A percentile compares a stretch with the other conserved stretches of the same genome.
phyloP scores from a whole-genome alignment of 2,888 invertebrate genomes.

The Thereva unica region DNA sequence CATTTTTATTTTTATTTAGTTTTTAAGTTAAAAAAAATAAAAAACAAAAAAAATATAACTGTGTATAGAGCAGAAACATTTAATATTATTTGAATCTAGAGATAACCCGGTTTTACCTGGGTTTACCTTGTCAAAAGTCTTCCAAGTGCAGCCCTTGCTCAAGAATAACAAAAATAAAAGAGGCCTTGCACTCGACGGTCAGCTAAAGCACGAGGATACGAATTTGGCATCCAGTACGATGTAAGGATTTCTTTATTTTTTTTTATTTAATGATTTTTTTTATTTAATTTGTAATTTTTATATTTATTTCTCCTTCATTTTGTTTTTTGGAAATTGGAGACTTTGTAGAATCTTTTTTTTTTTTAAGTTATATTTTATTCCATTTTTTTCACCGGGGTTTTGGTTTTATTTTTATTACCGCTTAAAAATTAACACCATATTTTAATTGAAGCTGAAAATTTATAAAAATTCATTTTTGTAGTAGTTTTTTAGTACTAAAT shows the following conservation, averaged over 20 bases:
- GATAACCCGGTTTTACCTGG: conserved; percentile 82
- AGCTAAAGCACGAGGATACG: conserved; percentile 86
- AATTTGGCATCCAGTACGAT: conserved; percentile 85
- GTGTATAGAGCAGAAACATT: conserved; percentile 15
- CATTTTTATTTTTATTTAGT: conserved; percentile 33
- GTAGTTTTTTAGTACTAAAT: too few relatives aligned
- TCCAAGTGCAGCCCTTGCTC: conserved; percentile 74
- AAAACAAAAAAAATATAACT: too few relatives aligned
- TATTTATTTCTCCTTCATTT: conserved; percentile 16
- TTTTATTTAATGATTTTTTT: conserved; percentile 7
- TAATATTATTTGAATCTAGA: conserved; percentile 62
- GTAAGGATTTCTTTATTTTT: conserved; percentile 60
- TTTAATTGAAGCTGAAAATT: too few relatives aligned
- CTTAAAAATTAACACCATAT: too few relatives aligned
- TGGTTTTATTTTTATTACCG: too few relatives aligned
- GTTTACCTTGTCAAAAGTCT: conserved; percentile 84
- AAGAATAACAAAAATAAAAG: conserved; percentile 84
- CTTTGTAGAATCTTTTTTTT: too few relatives aligned
- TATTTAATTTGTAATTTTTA: conserved; percentile 1
- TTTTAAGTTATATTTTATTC: too few relatives aligned
- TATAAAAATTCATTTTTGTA: too few relatives aligned
- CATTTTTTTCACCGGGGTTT: too few relatives aligned
- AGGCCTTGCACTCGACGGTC: conserved; percentile 82
- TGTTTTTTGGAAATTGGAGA: too few relatives aligned
- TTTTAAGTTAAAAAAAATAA: conserved; percentile 15